These are phyloP conservation scores for Pelusios castaneus DNA, from an alignment of 2,113 vertebrate species.

Conservation along the genomic window DNA sequence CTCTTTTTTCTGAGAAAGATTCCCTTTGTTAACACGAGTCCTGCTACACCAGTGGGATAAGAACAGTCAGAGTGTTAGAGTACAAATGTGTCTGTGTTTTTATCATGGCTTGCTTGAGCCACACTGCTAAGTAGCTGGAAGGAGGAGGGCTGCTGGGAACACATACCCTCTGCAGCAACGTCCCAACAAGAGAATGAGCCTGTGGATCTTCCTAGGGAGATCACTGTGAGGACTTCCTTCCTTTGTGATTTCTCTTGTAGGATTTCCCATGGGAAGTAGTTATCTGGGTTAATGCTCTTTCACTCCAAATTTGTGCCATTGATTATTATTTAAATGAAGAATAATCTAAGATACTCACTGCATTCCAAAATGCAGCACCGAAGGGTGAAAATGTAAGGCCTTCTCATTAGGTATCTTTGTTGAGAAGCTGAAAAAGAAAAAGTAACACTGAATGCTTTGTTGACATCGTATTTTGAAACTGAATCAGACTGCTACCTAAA, in stretches of 20 bases:
- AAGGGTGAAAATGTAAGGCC: conserved; percentile 91
- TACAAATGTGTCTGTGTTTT: neutral
- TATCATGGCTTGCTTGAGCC: neutral
- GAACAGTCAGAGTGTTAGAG: neutral
- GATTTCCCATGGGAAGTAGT: neutral
- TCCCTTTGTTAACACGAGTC: neutral
- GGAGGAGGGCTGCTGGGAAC: neutral
- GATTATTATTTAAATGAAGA: neutral
- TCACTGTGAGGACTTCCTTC: neutral
- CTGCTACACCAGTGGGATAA: neutral
- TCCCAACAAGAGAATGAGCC: neutral
- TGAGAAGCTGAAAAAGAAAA: conserved; percentile 82
- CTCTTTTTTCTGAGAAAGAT: neutral
- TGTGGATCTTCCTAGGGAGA: neutral
- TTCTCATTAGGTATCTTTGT: conserved; percentile 84
- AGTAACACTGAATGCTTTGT: neutral
- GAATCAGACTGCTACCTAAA: neutral
- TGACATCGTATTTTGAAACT: neutral
- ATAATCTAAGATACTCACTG: conserved; percentile 86
- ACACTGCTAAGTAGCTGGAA: no score
- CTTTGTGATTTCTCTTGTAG: neutral
- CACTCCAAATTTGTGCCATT: neutral
- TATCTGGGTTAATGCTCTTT: neutral
- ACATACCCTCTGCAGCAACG: no score
- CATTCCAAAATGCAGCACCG: conserved; percentile 90